These are phyloP conservation scores for Solen grandis DNA, from an alignment of 1,140 invertebrate genomes.

Conservation along the genomic window DNA sequence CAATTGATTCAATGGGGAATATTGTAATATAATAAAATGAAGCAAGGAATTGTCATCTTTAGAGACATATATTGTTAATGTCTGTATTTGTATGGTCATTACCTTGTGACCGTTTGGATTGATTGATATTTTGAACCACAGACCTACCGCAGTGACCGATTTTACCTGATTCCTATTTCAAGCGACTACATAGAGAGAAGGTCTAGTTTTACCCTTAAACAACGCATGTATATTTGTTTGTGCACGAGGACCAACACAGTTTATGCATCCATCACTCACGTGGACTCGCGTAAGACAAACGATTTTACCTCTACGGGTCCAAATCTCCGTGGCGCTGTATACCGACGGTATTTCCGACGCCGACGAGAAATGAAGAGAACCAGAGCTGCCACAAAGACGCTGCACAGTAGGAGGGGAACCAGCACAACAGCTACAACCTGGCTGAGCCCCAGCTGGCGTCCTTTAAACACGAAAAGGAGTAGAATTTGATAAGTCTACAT, in stretches of 20 bases:
- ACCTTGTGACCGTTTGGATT: no score
- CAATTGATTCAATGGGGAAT: no score
- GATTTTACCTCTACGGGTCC: slow-evolving; percentile 46
- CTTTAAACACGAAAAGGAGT: no score
- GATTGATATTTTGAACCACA: neutral
- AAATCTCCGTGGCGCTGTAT: slow-evolving; percentile 3
- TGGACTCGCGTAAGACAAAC: neutral
- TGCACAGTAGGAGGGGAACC: slow-evolving; percentile 11
- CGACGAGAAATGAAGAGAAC: neutral
- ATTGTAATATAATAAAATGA: no score
- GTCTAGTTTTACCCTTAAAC: neutral
- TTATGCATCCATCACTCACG: neutral
- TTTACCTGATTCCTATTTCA: neutral
- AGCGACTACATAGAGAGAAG: neutral
- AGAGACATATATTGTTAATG: no score
- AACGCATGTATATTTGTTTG: neutral
- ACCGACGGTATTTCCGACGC: slow-evolving; percentile 8
- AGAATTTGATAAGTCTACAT: no score
- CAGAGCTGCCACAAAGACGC: neutral
- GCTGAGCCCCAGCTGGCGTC: no score
- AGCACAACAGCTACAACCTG: slow-evolving; percentile 19
- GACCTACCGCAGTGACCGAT: slow-evolving; percentile 19
- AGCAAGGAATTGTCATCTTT: no score
- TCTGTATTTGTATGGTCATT: no score
- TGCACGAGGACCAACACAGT: neutral